Base-by-base conservation (phyloP, 2,888 invertebrate species). In the Eustalomyia histrio region DNA sequence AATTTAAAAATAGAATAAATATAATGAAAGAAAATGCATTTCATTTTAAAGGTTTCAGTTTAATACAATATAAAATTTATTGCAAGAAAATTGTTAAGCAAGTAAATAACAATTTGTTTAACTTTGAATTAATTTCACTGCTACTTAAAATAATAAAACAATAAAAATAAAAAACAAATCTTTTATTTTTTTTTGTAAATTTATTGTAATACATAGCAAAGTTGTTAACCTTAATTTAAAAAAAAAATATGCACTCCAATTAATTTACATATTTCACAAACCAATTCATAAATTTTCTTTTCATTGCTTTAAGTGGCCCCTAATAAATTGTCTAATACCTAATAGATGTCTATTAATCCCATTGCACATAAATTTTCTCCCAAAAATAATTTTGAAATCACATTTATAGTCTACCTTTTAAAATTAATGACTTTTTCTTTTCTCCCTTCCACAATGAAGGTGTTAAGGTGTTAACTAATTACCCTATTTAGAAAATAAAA, bases 391-490 rank as follows among this genome's bases (percentile, higher is more conserved):
- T 21, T 16, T 16, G 47, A 33, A 55, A 4, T 57, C 58, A 3
- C 7, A 6, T 50, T 17, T 29, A 29, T 6, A 29, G 6, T 29
- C 29, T 29, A 6, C 6, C 29, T 6, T 7, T 29, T 16, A 64
- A 73, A 57, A 53, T 43, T 64, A 39, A 63, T 63, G 57, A 33
- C 57, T 50, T 57, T 57, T 47, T 7, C 14, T 35, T 33, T 16
- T 5, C 14, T 16, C 17, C 29, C 9, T 16, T 1, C 24, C 39
- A 29, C 16, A 24, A 47, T 14, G 3, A 39, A 55, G 63, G 72
- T 58, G 72, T 60, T 67, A 75, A 75, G 43, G 29, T 67, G 67
- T 61, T 53, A 61, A 67, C 43, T 24, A 53, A 60, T 60, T 60
- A 29, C 72, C 60, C 39, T 53, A 35, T 29, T 72, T 35, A 39